These are phyloP conservation scores for Condylostylus longicornis DNA, from an alignment of 1,140 invertebrate species.

Conservation along the genomic window DNA sequence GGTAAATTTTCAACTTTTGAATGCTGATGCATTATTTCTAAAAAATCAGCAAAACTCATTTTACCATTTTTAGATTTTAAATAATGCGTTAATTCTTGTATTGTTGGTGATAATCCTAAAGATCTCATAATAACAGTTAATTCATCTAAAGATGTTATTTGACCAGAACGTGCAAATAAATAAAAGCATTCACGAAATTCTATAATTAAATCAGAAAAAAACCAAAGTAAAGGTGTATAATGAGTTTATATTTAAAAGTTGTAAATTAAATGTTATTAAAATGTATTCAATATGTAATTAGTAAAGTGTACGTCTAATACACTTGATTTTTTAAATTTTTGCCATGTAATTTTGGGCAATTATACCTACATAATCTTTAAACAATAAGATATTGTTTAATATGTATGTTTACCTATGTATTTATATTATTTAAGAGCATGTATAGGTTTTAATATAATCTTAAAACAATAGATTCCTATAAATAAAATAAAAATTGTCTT, in stretches of 20 bases:
- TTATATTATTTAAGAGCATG: too few species aligned
- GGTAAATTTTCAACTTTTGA: constrained; percentile 73
- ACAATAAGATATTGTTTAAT: too few species aligned
- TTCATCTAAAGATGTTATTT: constrained; percentile 77
- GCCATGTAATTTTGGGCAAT: constrained; percentile 1
- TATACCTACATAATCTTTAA: too few species aligned
- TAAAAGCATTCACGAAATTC: constrained; percentile 92
- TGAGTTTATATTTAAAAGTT: neutral
- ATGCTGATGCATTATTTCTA: constrained; percentile 90
- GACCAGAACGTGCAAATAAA: constrained; percentile 73
- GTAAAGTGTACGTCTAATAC: constrained; percentile 1
- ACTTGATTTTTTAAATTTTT: neutral
- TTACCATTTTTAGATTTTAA: constrained; percentile 73
- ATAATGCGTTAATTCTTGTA: constrained; percentile 73
- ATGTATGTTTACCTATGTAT: too few species aligned
- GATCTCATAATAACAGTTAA: constrained; percentile 88
- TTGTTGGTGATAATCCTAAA: constrained; percentile 81
- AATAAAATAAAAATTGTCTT: too few species aligned
- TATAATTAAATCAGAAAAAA: constrained; percentile 32
- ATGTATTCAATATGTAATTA: neutral
- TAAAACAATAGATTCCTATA: too few species aligned
- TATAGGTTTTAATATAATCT: too few species aligned
- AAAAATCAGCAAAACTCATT: constrained; percentile 89
- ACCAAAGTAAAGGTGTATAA: neutral
- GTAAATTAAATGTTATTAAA: neutral